A percentile compares a stretch with the other conserved stretches of the same genome.
Evolutionary conservation across 2,888 invertebrate species (phyloP).

Genomic region (Lamproptera curius): DNA sequence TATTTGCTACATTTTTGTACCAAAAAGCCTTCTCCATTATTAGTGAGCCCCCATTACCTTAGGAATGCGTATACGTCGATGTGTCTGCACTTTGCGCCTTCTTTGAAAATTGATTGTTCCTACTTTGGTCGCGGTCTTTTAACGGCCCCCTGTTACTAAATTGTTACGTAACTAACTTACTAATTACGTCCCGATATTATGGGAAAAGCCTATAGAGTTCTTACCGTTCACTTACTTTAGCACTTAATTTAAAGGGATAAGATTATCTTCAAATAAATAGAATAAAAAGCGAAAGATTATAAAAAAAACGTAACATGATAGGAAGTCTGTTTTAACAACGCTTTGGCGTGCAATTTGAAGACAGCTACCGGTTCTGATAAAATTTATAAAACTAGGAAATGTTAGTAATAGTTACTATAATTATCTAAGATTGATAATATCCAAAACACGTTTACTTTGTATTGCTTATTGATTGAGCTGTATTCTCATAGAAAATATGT

Average conservation of each 20-base stretch:
- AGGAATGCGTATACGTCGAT: constrained; percentile 52
- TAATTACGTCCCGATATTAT: constrained; percentile 28
- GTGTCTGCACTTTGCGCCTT: constrained; percentile 57
- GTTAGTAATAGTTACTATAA: no score
- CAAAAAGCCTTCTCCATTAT: constrained; percentile 38
- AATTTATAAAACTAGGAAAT: no score
- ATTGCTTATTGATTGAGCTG: no score
- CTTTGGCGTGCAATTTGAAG: not conserved
- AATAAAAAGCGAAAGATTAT: no score
- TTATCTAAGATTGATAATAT: no score
- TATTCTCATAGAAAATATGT: no score
- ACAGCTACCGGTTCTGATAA: no score
- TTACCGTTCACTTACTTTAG: not conserved
- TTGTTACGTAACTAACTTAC: constrained; percentile 52
- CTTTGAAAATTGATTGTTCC: constrained; percentile 55
- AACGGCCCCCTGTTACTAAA: constrained; percentile 45
- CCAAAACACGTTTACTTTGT: no score
- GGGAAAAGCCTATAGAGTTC: constrained; percentile 23
- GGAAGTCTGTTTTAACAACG: no score
- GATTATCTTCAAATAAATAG: no score
- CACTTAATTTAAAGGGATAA: not conserved
- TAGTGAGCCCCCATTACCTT: constrained; percentile 38
- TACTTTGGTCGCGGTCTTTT: constrained; percentile 44
- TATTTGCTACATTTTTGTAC: no score
- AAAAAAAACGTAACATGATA: no score